Evolutionary conservation across 2,113 vertebrate species (phyloP).

Genomic region (Chaetorhynchus papuensis): DNA sequence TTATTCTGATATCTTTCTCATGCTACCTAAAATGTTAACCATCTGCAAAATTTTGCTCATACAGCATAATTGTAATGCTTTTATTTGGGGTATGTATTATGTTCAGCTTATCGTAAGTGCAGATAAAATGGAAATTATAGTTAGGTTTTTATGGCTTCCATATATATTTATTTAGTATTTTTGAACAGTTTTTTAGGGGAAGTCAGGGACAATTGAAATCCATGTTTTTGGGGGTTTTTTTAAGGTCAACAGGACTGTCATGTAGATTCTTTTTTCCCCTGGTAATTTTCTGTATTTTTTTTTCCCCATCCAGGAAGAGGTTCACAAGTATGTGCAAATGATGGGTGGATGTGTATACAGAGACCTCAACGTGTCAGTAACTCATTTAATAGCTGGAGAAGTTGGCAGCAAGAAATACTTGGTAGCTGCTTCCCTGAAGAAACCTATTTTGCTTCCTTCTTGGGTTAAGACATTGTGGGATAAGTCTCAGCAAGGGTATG

Average conservation of each 20-base stretch:
- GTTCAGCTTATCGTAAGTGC: not conserved
- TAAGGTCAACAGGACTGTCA: not conserved
- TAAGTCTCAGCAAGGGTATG: conserved; percentile 87
- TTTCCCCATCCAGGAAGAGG: conserved; percentile 78
- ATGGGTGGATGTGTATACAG: conserved; percentile 91
- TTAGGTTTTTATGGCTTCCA: not conserved
- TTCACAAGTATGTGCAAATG: conserved; percentile 89
- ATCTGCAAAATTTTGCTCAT: not conserved
- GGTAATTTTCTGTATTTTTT: not conserved
- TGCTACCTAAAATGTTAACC: not conserved
- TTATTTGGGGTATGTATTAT: not conserved
- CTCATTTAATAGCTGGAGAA: conserved; percentile 94
- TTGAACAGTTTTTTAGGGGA: not conserved
- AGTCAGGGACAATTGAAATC: not conserved
- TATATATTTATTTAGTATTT: not conserved
- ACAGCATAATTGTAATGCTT: rapidly evolving
- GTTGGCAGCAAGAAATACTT: conserved; percentile 98
- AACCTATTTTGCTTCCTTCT: conserved; percentile 87
- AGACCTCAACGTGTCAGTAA: conserved; percentile 89
- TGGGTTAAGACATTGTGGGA: conserved; percentile 93
- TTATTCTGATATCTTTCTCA: not conserved
- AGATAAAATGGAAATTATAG: not conserved
- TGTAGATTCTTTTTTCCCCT: not conserved
- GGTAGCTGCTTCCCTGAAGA: conserved; percentile 91
- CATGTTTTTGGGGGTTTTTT: not conserved